Evolutionary conservation across 2,113 vertebrate species (phyloP), one percentile per base, ranked within the genome.

Genomic region (Malurus alboscapulatus): DNA sequence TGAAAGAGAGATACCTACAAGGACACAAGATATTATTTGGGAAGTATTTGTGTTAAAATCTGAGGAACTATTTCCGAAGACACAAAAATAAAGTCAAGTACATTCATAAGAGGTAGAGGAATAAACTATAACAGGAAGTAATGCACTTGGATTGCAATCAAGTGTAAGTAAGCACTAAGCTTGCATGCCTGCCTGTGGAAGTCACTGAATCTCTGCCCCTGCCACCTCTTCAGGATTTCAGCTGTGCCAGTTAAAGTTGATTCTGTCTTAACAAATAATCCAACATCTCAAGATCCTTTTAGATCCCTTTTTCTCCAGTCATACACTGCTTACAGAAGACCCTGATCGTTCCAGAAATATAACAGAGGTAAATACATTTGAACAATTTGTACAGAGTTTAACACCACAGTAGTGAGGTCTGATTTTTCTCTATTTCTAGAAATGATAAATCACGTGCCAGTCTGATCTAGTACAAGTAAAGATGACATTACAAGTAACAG

Each of bases 291-390:
- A 34, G 5, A 12, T 80, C 38, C 20, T 68, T 77, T 72, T 30
- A 5, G 6, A 57, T 27, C 12, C 6, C 5, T 66, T 58, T 24
- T 6, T 0, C 14, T 44, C 11, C 17, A 69, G 1, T 66, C 12
- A 57, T 18, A 34, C 15, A 8, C 9, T 30, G 25, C 19, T 76
- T 80, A 61, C 5, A n/a, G 62, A 94, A 88, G 26, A 47, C 18
- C 50, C 55, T 55, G 22, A 53, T 7, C 36, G 55, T 78, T 45
- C 17, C 17, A 72, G 20, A 71, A 78, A 84, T 24, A 2, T 7
- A 79, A 67, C 7, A n/a, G 26, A 53, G 0, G 0, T 36, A 54
- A 83, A 84, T 20, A 20, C 19, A 36, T 9, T 30, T 54, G 6
- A 71, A 74, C 40, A 59, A 77, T 40, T 84, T 65, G 59, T 27